Evolutionary conservation across 2,888 invertebrate species (phyloP).

Genomic region (Nomada flava): DNA sequence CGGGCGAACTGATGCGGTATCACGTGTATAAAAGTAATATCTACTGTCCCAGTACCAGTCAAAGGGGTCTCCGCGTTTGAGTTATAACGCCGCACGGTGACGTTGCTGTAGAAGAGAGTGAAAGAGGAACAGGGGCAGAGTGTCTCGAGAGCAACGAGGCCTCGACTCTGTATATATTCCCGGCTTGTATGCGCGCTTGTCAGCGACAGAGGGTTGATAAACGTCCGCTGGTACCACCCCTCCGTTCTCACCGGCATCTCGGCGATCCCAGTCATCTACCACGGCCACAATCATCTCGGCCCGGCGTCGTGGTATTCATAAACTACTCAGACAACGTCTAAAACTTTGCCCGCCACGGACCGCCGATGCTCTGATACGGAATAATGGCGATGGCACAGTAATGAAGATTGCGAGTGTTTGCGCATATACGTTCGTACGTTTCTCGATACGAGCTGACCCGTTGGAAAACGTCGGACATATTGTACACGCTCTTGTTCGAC

Average conservation of each 20-base stretch:
- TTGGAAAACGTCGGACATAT: background rate
- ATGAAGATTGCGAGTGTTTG: constrained; percentile 62
- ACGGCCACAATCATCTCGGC: constrained; percentile 58
- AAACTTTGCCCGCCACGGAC: constrained; percentile 70
- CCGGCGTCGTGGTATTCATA: constrained; percentile 73
- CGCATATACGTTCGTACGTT: background rate
- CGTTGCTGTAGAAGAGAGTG: background rate
- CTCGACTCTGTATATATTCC: constrained; percentile 28
- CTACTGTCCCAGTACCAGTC: constrained; percentile 65
- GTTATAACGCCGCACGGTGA: constrained; percentile 65
- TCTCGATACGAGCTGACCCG: constrained; percentile 9
- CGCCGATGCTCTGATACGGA: constrained; percentile 73
- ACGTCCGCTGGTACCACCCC: constrained; percentile 47
- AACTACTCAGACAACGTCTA: constrained; percentile 76
- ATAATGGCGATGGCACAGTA: constrained; percentile 68
- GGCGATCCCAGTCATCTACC: constrained; percentile 51
- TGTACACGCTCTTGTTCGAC: constrained; percentile 31
- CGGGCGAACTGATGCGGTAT: constrained; percentile 68
- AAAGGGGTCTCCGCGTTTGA: constrained; percentile 71
- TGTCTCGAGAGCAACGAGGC: constrained; percentile 6
- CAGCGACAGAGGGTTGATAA: constrained; percentile 70
- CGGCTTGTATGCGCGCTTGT: constrained; percentile 50
- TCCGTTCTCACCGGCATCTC: constrained; percentile 46
- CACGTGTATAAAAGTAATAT: constrained; percentile 72
- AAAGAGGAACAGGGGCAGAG: background rate